A percentile compares a stretch with the other conserved stretches of the same genome.
Evolutionary conservation across 2,888 invertebrate species (phyloP).

Genomic region (Rugalucina vietnamica): DNA sequence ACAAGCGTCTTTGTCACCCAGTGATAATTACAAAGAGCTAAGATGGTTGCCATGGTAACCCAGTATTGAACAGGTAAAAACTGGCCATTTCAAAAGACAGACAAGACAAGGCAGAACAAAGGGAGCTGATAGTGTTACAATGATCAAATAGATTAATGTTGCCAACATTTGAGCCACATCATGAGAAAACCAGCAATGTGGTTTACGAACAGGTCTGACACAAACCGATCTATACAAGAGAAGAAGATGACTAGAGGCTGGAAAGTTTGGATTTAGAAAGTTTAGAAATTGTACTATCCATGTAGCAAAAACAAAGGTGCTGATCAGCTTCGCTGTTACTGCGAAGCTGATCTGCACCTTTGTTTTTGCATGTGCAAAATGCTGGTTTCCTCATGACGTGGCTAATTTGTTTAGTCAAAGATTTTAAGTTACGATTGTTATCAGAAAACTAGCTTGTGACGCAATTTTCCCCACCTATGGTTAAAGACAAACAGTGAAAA

Average conservation of each 20-base stretch:
- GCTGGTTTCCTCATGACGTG: no score
- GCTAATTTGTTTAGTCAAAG: neutral
- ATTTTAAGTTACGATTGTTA: neutral
- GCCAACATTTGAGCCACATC: no score
- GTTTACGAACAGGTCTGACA: no score
- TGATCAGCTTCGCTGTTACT: no score
- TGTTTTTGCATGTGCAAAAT: no score
- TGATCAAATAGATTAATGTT: slow-evolving; percentile 1
- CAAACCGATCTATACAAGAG: no score
- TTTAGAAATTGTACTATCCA: no score
- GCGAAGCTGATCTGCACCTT: no score
- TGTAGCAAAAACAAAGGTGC: no score
- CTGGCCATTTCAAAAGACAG: neutral
- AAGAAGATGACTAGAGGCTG: no score
- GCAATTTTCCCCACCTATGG: neutral
- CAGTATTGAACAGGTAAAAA: slow-evolving; percentile 13
- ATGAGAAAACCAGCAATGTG: no score
- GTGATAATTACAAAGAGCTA: neutral
- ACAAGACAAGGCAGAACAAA: neutral
- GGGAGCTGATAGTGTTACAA: neutral
- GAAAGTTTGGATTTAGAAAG: no score
- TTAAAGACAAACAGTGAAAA: neutral
- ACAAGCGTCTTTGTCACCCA: neutral
- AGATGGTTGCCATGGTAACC: slow-evolving; percentile 13
- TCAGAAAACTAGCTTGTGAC: neutral